Evolutionary conservation across 2,113 vertebrate species (phyloP), one percentile per base, ranked within the genome.

Genomic region (Oenanthe oenanthe): DNA sequence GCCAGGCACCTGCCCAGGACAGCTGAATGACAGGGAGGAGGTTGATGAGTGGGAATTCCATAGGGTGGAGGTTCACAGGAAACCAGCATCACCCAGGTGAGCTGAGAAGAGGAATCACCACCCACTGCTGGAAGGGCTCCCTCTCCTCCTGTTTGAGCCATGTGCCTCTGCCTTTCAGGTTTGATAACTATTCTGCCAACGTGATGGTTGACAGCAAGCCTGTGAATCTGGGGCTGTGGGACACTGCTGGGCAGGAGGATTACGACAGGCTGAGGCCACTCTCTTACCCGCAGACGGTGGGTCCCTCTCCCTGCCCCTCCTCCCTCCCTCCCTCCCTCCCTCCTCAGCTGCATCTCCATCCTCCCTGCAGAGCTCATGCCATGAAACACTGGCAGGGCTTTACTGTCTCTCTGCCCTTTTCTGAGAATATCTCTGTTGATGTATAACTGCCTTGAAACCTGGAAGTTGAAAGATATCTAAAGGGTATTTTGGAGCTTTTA

Each of bases 221-320:
- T 8, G 98, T 98, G 86, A 98, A 98, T 76, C 95, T 98, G 96
- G 98, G 98, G 6, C 97, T 98, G 5, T 98, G 98, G 98, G 98
- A 99, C 95, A 99, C 99, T 12, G 99, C 99, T 2, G 99, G 99
- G 78, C 99, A 99, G 95, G 99, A 99, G 60, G 99, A 99, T 89
- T 99, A 99, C 4, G 98, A 99, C 97, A 98, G 99, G 31, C 98
- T 99, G 63, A 98, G 98, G 79, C 98, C 98, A 0, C 98, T 98
- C 32, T 98, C 98, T 70, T 98, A 98, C 80, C 98, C 98, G 0
- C 98, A 98, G 89, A 98, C 98, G 91, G 98, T 98, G 87, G 17
- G 98, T 95, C 20, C 40, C 22, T 15, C 10, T 58, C 12, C 12
- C 12, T 47, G 40, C 25, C 56, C 17, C 20, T 54, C 21, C 7